Evolutionary conservation across 2,797 vertebrate species (phyloP), one percentile per base, ranked within the genome.

Genomic region (Pipistrellus kuhlii): DNA sequence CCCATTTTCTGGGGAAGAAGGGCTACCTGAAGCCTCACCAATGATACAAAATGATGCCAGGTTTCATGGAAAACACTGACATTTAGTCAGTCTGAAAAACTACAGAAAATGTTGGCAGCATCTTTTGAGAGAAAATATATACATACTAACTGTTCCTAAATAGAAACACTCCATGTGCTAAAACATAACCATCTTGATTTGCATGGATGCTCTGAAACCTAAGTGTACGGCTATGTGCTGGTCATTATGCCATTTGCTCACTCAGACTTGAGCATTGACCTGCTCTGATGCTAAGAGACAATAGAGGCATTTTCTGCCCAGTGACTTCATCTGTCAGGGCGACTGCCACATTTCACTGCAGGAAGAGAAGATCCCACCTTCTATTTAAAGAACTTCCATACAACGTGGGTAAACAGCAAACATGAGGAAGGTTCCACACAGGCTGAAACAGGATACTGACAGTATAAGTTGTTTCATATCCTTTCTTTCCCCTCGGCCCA

Each of bases 371-470:
- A 44, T 15, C 62, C 57, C 5, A 8, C n/a, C 71, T 62, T 38
- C 9, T 80, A 76, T 73, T 71, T 68, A 81, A 92, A 94, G 8
- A 95, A 83, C 44, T n/a, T 86, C 59, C 46, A 73, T 82, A 88
- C 83, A 93, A 86, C 66, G 10, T 78, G 53, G 64, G 38, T 11
- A 20, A 91, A 85, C 11, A 88, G 13, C 25, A 68, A 78, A 85
- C 76, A 48, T 0, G 5, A 35, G 25, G 81, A 0, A 88, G 75
- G 78, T 44, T 46, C 48, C 69, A 59, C 5, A 35, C 81, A 25
- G 27, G 55, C 38, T 48, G 35, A 48, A 84, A 38, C n/a, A 89
- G 85, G 51, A 83, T 59, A 66, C 20, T 10, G 7, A 73, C 6
- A 9, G 53, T 30, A 83, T 68, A 78, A 71, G 10, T 6, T 18